Conservation (phyloP, 2,797 vertebrate species). For the Enteromius trimaculatus region DNA sequence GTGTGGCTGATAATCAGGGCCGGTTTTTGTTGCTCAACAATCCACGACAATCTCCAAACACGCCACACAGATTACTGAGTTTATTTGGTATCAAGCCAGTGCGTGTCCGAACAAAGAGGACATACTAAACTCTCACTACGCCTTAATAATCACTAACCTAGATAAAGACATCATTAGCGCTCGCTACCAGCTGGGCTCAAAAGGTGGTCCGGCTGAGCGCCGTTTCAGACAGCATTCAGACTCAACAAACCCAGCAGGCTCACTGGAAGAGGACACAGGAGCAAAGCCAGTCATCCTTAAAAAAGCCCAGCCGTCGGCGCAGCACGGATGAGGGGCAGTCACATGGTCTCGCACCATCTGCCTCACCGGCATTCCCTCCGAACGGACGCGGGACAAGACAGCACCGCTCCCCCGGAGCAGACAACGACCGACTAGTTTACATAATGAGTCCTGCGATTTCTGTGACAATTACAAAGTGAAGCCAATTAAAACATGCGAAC, state of each 20-base stretch:
- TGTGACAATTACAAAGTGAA: not conserved
- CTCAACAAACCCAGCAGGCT: conserved; percentile 35
- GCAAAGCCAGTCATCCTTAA: conserved; percentile 43
- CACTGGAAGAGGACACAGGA: not conserved
- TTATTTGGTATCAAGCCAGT: conserved; percentile 15
- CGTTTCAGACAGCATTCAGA: conserved; percentile 42
- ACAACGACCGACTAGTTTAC: conserved; percentile 5
- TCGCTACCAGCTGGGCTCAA: conserved; percentile 6
- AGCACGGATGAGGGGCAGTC: conserved; percentile 15
- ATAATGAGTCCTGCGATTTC: conserved; percentile 13
- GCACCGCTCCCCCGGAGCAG: not conserved
- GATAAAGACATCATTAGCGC: conserved; percentile 34
- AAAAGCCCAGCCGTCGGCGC: conserved; percentile 35
- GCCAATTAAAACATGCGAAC: not conserved
- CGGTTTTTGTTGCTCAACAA: not conserved
- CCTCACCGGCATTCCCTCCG: conserved; percentile 22
- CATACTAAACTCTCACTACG: not conserved
- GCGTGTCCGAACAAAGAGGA: conserved; percentile 1
- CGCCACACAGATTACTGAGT: not conserved
- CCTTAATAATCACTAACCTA: conserved; percentile 13
- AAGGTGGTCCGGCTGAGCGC: conserved; percentile 27
- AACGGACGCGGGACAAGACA: conserved; percentile 12
- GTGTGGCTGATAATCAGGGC: not conserved
- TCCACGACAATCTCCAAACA: conserved; percentile 11
- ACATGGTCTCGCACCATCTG: conserved; percentile 47